Base-by-base conservation (phyloP, 2,797 vertebrate species). In the Eurystomus glaucurus region DNA sequence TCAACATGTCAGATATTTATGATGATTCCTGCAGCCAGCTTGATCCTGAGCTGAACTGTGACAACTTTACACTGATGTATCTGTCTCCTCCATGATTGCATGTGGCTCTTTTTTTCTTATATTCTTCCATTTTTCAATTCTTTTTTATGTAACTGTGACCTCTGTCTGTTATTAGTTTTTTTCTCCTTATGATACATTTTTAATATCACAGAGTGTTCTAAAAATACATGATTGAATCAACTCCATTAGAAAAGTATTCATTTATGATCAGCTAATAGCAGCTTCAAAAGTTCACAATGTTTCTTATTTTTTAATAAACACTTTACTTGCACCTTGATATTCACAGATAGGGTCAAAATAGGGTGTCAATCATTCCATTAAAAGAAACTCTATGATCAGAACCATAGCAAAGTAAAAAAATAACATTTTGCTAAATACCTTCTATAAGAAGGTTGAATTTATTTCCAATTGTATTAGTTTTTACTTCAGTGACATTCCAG, bases 21-120 rank as follows among this genome's bases (percentile, higher is more conserved):
- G 60, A 95, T 79, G 83, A 94, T 82, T 96, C 46, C 57, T 96
- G 66, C 48, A 96, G 77, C 62, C 72, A 94, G 48, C 62, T 96
- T 98, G 90, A 95, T 97, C 88, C 88, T 39, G 29, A 92, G 62
- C 61, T 97, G 93, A 96, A 97, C 96, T 94, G 72, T 89, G 80
- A 93, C 95, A 97, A 72, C 55, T 72, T 74, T 91, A 19, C 57
- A 77, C 75, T 95, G 91, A 96, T 92, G 33, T 66, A 82, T 89
- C 62, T 95, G 77, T 96, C 89, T 97, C 88, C 35, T 87, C 18
- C 45, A 55, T 92, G 90, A 94, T 65, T 93, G 61, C 54, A 88
- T 51, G 45, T 85, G 86, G 39, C 79, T 97, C 50, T 46, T 55
- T 76, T 51, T 78, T 94, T 93, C 76, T 64, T 72, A 79, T 74